Evolutionary conservation across 1,140 invertebrate genomes (phyloP), one percentile per base, ranked within the genome.

Genomic region (Diorhabda elongata): DNA sequence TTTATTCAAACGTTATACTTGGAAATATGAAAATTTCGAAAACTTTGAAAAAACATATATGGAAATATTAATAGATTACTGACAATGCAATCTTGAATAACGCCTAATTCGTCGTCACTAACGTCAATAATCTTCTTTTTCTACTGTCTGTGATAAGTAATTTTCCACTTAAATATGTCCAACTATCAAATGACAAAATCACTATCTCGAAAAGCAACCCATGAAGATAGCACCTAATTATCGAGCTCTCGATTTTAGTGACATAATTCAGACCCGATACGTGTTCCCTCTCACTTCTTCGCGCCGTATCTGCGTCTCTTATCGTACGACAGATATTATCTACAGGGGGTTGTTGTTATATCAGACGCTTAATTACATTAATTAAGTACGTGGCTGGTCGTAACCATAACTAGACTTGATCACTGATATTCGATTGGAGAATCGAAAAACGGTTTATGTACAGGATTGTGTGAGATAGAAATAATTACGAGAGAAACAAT

Each of bases 311-410:
- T 47, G 67, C 68, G 72, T 67, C 67, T 67, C 74, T 43, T 62
- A 62, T 62, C 61, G 61, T 44, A 62, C 44, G n/a, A 44, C 44
- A 8, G 61, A 62, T 62, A 62, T 62, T 62, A 62, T 62, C 61
- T 62, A 62, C 64, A 70, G 74, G 61, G 75, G 76, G 73, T 77
- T 68, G 76, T 75, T 75, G 76, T 52, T 76, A 76, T 76, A 75
- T 78, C 75, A 74, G 75, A 74, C 74, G 73, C 76, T 78, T 78
- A 78, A 78, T 78, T 78, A 75, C 76, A 68, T 78, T 78, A 78
- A 78, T 78, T 76, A 78, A 78, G 75, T 75, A 78, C 76, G 68
- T 71, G 75, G 75, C 76, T 76, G 73, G 72, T 75, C 71, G 73
- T 73, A 77, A 69, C 70, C 74, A 70, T 71, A 70, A 65, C 71